Conservation (phyloP, 1,140 invertebrate genomes). For the Phthorimaea operculella region DNA sequence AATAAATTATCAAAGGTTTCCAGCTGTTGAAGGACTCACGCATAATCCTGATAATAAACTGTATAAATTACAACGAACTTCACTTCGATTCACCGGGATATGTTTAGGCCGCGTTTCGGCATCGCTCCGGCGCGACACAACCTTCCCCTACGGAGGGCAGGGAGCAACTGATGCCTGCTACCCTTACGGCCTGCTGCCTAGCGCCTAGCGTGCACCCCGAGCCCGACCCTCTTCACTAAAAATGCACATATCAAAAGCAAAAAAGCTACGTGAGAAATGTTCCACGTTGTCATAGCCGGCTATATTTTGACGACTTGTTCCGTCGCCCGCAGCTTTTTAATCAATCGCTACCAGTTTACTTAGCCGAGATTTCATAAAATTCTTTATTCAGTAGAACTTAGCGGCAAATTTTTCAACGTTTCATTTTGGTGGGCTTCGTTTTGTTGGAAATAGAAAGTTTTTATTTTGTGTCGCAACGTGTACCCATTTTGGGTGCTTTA, state of each 20-base stretch:
- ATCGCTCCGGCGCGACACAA: slow-evolving; percentile 27
- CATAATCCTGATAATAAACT: slow-evolving; percentile 17
- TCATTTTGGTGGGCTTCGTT: too few relatives aligned
- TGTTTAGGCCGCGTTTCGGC: slow-evolving; percentile 18
- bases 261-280: slow-evolving; percentile 46
- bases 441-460: too few relatives aligned
- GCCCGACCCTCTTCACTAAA: slow-evolving; percentile 27
- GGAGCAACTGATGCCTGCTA: slow-evolving; percentile 37
- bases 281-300: slow-evolving; percentile 29
- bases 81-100: slow-evolving; percentile 22
- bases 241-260: slow-evolving; percentile 54
- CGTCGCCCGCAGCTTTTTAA: slow-evolving; percentile 18
- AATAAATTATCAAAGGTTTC: slow-evolving; percentile 22
- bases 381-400: too few relatives aligned
- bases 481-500: too few relatives aligned
- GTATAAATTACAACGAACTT: slow-evolving; percentile 25
- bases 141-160: slow-evolving; percentile 41
- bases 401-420: too few relatives aligned
- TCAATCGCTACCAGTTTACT: not conserved
- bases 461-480: too few relatives aligned
- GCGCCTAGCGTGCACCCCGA: not conserved
- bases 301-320: too few relatives aligned
- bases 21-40: slow-evolving; percentile 29
- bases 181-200: not conserved
- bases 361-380: too few relatives aligned